Conservation (phyloP, 2,888 invertebrate genomes). For the Drosophila prostipennis region DNA sequence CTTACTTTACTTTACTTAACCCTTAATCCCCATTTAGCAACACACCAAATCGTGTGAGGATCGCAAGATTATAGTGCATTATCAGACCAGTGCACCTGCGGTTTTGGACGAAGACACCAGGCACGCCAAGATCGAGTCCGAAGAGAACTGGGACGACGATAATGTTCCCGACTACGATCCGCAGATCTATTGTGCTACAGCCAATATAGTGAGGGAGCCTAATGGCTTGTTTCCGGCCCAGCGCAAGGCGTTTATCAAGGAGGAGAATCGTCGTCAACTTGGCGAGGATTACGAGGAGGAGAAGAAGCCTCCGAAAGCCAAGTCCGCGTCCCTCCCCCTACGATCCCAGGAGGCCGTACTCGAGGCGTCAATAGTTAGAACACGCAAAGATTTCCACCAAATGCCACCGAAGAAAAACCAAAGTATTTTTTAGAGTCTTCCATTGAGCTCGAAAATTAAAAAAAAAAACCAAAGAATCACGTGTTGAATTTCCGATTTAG, state of each 20-base stretch:
- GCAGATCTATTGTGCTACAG: slow-evolving; percentile 56
- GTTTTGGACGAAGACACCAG: slow-evolving; percentile 50
- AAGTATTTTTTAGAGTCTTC: not conserved
- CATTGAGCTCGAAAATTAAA: not conserved
- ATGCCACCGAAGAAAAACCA: not conserved
- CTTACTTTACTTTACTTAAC: not conserved
- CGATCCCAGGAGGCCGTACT: not conserved
- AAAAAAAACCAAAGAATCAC: not conserved
- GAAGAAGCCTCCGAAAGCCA: not conserved
- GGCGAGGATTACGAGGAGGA: slow-evolving; percentile 43
- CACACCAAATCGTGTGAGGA: slow-evolving; percentile 57
- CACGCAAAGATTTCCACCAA: not conserved
- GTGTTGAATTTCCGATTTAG: not conserved
- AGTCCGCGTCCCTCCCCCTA: slow-evolving; percentile 13
- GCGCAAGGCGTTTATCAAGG: slow-evolving; percentile 76
- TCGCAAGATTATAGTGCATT: slow-evolving; percentile 63
- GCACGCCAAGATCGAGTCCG: slow-evolving; percentile 56
- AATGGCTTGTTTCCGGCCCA: slow-evolving; percentile 68
- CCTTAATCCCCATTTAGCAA: slow-evolving; percentile 26
- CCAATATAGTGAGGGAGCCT: slow-evolving; percentile 70
- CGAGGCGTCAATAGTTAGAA: not conserved
- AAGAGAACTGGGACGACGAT: slow-evolving; percentile 65
- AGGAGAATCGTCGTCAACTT: slow-evolving; percentile 72
- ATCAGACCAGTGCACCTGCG: slow-evolving; percentile 49
- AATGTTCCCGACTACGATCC: slow-evolving; percentile 77